Evolutionary conservation across 2,797 vertebrate genomes (phyloP).

Genomic region (Squalus acanthias): DNA sequence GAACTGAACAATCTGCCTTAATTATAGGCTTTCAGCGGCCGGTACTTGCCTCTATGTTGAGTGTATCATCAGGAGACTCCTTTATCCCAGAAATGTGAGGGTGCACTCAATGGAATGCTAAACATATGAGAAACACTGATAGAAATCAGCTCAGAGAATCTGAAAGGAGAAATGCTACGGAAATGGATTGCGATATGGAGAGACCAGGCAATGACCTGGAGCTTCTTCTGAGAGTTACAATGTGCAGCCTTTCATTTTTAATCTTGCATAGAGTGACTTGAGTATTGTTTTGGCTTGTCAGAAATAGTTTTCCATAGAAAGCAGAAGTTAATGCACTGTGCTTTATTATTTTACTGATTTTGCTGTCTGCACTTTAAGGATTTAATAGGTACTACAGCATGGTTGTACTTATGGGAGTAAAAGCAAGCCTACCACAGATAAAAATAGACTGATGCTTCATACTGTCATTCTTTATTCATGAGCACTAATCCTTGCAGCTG

Average conservation of each 20-base stretch:
- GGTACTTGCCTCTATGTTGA: neutral
- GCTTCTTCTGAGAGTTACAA: neutral
- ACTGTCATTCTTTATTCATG: neutral
- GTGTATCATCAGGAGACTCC: no score
- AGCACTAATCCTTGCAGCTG: constrained; percentile 3
- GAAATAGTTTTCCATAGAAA: neutral
- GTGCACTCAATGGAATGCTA: neutral
- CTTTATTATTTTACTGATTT: neutral
- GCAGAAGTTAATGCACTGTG: neutral
- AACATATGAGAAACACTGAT: neutral
- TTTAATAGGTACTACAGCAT: neutral
- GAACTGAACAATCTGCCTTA: neutral
- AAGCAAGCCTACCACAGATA: neutral
- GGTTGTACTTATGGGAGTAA: neutral
- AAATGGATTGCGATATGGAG: neutral
- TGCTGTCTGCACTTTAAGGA: neutral
- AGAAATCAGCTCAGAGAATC: neutral
- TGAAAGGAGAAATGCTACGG: neutral
- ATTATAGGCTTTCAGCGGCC: neutral
- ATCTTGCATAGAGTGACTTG: neutral
- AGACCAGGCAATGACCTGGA: neutral
- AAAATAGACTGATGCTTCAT: constrained; percentile 14
- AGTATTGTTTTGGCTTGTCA: neutral
- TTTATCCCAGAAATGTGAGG: neutral
- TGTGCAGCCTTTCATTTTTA: neutral